A percentile compares a stretch with the other conserved stretches of the same genome.
Conservation (phyloP, 2,113 vertebrate species). For the Pterophyllum scalare region DNA sequence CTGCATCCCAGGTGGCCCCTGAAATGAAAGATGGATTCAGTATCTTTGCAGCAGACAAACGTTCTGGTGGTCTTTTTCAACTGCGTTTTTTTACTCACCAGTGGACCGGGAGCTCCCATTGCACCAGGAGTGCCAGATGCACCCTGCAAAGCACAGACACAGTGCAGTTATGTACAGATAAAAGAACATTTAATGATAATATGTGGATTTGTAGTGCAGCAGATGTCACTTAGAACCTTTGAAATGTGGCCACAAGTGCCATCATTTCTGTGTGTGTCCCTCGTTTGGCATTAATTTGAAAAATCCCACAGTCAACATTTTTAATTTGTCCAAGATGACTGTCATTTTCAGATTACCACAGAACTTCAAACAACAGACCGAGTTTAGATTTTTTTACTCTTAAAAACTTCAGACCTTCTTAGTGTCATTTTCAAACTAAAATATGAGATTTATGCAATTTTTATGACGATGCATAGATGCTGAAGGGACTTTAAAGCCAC, state of each 20-base stretch:
- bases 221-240: not conserved
- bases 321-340: too few species aligned
- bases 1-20: slow-evolving; percentile 92
- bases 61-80: not conserved
- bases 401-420: not conserved
- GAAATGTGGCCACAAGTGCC: not conserved
- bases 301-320: not conserved
- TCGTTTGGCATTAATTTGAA: not conserved
- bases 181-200: too few species aligned
- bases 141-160: slow-evolving; percentile 81
- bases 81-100: slow-evolving; percentile 75
- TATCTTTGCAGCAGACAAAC: not conserved
- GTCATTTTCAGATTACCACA: too few species aligned
- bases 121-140: slow-evolving; percentile 86
- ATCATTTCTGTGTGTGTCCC: not conserved
- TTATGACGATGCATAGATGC: not conserved
- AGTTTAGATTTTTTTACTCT: too few species aligned
- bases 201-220: not conserved
- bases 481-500: too few species aligned
- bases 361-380: too few species aligned
- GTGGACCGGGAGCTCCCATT: slow-evolving; percentile 88
- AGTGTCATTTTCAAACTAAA: not conserved
- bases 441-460: not conserved
- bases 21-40: slow-evolving; percentile 22
- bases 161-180: not conserved